phyloP scores from a whole-genome alignment of 2,113 vertebrate species.

The Arvicanthis niloticus region DNA sequence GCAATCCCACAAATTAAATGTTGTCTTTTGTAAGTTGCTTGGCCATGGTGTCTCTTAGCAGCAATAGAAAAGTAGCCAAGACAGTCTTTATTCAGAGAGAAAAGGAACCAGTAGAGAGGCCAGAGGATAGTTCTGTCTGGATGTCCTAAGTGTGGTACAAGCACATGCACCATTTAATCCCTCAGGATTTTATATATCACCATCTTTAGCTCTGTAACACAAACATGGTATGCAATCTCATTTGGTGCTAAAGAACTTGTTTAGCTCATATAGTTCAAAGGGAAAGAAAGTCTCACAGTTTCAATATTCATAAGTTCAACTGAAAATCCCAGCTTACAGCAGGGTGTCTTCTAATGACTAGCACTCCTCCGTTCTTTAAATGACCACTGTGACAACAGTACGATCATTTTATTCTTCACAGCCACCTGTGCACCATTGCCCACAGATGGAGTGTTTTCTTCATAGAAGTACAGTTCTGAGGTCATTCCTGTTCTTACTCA shows the following conservation, averaged over 20 bases:
- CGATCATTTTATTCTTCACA: neutral
- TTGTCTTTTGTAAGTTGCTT: neutral
- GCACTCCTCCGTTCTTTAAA: neutral
- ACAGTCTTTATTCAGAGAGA: neutral
- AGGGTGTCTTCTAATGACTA: accelerated
- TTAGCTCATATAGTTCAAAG: neutral
- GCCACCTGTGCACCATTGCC: neutral
- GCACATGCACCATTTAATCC: too few species aligned
- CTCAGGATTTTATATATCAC: neutral
- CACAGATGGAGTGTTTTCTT: neutral
- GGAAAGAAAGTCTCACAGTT: neutral
- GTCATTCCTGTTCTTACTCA: neutral
- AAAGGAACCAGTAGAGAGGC: too few species aligned
- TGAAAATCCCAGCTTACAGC: neutral
- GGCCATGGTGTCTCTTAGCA: neutral
- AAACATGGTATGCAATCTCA: too few species aligned
- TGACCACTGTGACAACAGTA: neutral
- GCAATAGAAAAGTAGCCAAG: neutral
- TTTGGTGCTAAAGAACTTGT: neutral
- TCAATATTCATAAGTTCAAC: neutral
- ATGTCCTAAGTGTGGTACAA: too few species aligned
- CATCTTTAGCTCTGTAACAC: neutral
- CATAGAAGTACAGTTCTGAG: neutral
- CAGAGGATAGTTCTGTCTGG: neutral
- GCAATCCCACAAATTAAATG: neutral